Percentiles rank a stretch among this genome's conserved stretches.
These are phyloP conservation scores for Barbus barbus DNA, from an alignment of 2,113 vertebrate species.

Conservation along the genomic window DNA sequence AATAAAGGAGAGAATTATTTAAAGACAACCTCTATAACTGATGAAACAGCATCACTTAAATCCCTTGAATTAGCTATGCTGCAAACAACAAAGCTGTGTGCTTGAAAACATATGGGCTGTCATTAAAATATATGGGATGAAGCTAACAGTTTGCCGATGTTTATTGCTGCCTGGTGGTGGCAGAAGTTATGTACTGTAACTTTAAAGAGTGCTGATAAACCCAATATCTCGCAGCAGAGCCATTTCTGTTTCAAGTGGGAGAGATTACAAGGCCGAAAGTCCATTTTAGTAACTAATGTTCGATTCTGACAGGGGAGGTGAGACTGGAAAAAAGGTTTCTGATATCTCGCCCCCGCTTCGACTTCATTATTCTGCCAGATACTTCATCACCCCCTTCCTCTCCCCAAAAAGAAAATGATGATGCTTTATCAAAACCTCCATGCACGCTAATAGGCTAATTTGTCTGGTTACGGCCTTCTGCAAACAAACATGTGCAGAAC, in stretches of 20 bases:
- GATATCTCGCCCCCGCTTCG: neutral
- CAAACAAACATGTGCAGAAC: slow-evolving; percentile 12
- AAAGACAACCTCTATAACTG: neutral
- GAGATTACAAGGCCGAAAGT: slow-evolving; percentile 14
- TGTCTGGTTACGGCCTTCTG: slow-evolving; percentile 32
- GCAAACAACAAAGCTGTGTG: slow-evolving; percentile 6
- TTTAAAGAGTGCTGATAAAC: slow-evolving; percentile 32
- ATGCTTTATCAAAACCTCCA: slow-evolving; percentile 40
- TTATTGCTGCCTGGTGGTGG: neutral
- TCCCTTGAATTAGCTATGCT: neutral
- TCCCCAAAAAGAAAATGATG: slow-evolving; percentile 25
- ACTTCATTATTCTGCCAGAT: neutral
- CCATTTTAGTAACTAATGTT: slow-evolving; percentile 13
- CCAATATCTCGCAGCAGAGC: neutral
- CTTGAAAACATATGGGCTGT: slow-evolving; percentile 18
- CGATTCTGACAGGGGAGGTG: neutral
- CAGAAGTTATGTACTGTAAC: slow-evolving; percentile 15
- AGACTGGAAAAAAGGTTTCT: neutral
- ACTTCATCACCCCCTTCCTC: slow-evolving; percentile 2
- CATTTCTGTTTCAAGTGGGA: neutral
- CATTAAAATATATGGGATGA: slow-evolving; percentile 27
- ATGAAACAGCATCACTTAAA: neutral
- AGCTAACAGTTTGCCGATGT: slow-evolving; percentile 18
- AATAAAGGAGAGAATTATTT: neutral
- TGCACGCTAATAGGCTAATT: slow-evolving; percentile 46